A percentile compares a stretch with the other conserved stretches of the same genome.
Conservation (phyloP, 2,113 vertebrate species). For the Peucedramus taeniatus region DNA sequence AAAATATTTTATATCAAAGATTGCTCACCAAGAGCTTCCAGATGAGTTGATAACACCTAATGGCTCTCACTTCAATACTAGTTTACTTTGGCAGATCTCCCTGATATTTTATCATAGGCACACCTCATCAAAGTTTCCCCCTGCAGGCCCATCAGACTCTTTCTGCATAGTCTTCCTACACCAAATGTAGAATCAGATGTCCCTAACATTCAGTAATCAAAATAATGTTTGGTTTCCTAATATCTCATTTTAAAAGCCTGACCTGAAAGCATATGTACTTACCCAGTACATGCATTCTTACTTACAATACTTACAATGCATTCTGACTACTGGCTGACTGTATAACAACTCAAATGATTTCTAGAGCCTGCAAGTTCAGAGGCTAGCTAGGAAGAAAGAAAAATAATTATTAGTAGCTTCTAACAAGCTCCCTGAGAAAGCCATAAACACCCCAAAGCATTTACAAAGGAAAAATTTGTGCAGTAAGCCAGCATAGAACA, state of each 20-base stretch:
- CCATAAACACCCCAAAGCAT: not conserved
- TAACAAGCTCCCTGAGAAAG: not conserved
- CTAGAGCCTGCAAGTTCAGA: not conserved
- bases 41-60: slow-evolving; percentile 50
- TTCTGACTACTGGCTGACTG: not conserved
- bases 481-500: not conserved
- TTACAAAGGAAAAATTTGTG: not conserved
- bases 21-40: slow-evolving; percentile 37
- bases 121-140: slow-evolving; percentile 38
- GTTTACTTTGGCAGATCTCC: slow-evolving; percentile 25
- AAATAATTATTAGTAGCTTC: not conserved
- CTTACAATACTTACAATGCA: no score
- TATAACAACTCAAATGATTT: not conserved
- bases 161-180: not conserved
- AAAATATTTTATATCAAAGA: slow-evolving; percentile 26
- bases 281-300: not conserved
- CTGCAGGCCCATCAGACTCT: slow-evolving; percentile 2
- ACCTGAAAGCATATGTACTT: not conserved
- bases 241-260: not conserved
- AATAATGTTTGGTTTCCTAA: not conserved
- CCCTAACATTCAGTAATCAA: not conserved
- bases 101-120: not conserved
- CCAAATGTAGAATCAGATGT: slow-evolving; percentile 4
- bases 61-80: not conserved
- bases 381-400: not conserved